These are phyloP conservation scores for Allolobophora icterica DNA, from an alignment of 2,888 invertebrate genomes.

Conservation along the genomic window DNA sequence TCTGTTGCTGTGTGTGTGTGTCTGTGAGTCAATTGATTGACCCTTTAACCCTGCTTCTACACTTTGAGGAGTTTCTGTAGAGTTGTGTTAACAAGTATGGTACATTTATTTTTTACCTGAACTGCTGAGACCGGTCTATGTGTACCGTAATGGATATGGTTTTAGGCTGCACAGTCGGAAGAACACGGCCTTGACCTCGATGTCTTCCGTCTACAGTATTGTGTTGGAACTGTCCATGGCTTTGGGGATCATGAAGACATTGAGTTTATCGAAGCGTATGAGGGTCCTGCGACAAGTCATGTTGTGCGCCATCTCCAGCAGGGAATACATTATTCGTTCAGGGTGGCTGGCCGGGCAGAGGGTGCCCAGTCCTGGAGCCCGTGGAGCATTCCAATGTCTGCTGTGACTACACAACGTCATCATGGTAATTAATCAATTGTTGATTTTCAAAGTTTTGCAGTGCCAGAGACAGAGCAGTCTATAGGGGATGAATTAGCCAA, in stretches of 20 bases:
- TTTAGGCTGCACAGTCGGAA: conserved; percentile 35
- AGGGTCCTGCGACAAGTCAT: conserved; percentile 67
- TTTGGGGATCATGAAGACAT: conserved; percentile 58
- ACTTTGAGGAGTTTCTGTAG: no score
- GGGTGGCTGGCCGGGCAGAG: conserved; percentile 69
- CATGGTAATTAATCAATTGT: conserved; percentile 61
- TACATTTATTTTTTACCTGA: no score
- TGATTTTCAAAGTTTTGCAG: conserved; percentile 41
- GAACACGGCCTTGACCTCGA: conserved; percentile 41
- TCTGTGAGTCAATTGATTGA: no score
- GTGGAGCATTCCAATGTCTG: conserved; percentile 69
- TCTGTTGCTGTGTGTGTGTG: no score
- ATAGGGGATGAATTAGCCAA: no score
- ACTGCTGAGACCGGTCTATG: no score
- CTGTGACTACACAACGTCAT: conserved; percentile 67
- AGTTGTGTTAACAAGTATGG: no score
- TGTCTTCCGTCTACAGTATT: conserved; percentile 60
- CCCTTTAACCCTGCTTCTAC: no score
- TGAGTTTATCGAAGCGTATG: conserved; percentile 63
- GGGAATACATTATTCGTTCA: conserved; percentile 68
- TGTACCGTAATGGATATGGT: no score
- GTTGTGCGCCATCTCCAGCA: conserved; percentile 68
- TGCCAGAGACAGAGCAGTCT: no score
- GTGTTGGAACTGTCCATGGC: conserved; percentile 50
- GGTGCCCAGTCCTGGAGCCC: conserved; percentile 66